Base-by-base conservation (phyloP, 2,797 vertebrate species). In the Leucoraja ocellata region DNA sequence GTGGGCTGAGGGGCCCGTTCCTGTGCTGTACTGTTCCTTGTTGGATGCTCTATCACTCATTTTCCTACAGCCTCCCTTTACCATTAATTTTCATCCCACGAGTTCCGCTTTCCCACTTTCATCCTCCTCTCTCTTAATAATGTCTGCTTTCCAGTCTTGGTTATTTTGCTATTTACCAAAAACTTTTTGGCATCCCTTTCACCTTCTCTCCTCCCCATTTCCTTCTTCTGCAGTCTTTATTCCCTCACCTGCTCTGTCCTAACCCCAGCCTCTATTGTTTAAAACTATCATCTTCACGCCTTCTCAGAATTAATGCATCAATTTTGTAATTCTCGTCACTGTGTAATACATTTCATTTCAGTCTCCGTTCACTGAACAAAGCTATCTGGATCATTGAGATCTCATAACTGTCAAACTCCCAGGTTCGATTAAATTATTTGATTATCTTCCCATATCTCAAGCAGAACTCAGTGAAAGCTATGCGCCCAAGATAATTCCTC, bases 401-500 rank as follows among this genome's bases (percentile, higher is more conserved):
- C n/a, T 88, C 61, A 88, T 88, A 65, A 2, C 84, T 36, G 84
- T 18, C 16, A 36, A 28, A 58, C 54, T 83, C 54, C 10, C 58
- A 18, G 21, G n/a, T 88, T 88, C n/a, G 61, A 88, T 88, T 88
- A 88, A 88, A 88, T 68, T 8, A 36, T 88, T 63, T 6, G 63
- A 68, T 88, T 68, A 88, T 68, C 63, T 88, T 88, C 7, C n/a
- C 32, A 88, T 32, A 61, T 88, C 16, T 63, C 84, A 68, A 88
- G 36, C 63, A 88, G 63, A 88, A 63, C 68, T 88, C 84, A 68
- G n/a, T 32, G 16, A 68, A 88, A n/a, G 61, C 32, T 88, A 68
- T 88, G 21, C 36, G n/a, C 63, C 84, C 84, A 63, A 68, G 84
- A 88, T 88, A 88, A 88, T 88, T 88, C 84, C 63, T 68, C 84